A percentile compares a stretch with the other conserved stretches of the same genome.
Conservation (phyloP, 2,113 vertebrate species). For the Mormyrus iriodes region DNA sequence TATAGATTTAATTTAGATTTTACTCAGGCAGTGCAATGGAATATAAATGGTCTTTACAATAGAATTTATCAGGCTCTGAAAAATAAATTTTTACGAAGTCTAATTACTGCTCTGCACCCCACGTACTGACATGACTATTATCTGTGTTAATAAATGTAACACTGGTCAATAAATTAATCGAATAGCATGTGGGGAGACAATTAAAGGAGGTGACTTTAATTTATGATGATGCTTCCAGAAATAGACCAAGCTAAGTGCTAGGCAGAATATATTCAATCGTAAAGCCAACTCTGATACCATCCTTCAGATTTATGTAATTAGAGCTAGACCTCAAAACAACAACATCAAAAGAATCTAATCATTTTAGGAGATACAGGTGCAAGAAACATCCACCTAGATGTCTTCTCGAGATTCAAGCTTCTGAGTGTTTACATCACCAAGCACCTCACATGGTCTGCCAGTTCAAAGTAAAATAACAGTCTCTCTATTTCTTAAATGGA, state of each 20-base stretch:
- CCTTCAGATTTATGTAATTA: background rate
- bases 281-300: background rate
- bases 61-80: background rate
- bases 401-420: background rate
- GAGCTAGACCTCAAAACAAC: background rate
- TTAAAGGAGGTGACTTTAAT: background rate
- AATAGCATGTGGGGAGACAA: background rate
- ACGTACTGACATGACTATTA: background rate
- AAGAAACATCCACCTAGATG: background rate
- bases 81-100: background rate
- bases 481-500: background rate
- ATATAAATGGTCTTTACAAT: background rate
- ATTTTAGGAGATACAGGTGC: background rate
- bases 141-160: background rate
- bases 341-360: background rate
- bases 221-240: conserved; percentile 1
- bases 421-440: background rate
- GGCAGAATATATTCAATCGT: background rate
- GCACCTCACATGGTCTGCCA: background rate
- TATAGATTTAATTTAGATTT: background rate
- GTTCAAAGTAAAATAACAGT: background rate
- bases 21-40: background rate
- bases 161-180: background rate
- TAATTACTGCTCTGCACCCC: background rate
- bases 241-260: background rate